Evolutionary conservation across 2,797 vertebrate species (phyloP).

Genomic region (Anguilla pacifica): DNA sequence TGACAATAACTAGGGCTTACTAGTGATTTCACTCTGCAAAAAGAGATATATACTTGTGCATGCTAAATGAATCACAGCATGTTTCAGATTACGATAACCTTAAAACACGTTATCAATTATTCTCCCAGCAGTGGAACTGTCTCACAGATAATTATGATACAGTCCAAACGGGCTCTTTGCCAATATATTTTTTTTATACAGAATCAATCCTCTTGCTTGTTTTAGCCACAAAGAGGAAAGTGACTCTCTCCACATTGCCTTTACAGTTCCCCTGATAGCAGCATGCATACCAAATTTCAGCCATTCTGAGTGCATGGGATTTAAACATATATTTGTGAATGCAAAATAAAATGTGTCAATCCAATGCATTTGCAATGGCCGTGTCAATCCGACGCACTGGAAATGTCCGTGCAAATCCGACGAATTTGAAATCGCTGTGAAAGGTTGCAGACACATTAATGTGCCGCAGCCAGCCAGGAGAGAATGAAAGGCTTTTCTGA

Average conservation of each 20-base stretch:
- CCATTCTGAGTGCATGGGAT: not conserved
- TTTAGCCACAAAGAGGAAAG: not conserved
- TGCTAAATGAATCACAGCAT: not conserved
- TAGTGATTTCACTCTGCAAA: not conserved
- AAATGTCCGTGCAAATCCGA: too few relatives aligned
- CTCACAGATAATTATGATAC: not conserved
- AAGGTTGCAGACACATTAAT: not conserved
- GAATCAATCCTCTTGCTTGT: not conserved
- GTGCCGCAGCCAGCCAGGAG: not conserved
- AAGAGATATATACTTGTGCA: not conserved
- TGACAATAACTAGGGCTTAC: conserved; percentile 9
- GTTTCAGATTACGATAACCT: not conserved
- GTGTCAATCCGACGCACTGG: too few relatives aligned
- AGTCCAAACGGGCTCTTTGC: not conserved
- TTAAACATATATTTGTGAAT: not conserved
- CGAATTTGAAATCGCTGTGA: not conserved
- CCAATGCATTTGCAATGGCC: not conserved
- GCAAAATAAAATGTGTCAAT: not conserved
- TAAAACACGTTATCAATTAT: not conserved
- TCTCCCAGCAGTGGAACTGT: not conserved
- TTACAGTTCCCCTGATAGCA: not conserved
- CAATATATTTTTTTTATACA: not conserved
- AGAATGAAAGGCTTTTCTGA: not conserved
- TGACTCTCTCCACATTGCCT: not conserved
- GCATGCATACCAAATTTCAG: not conserved